Evolutionary conservation across 1,140 invertebrate species (phyloP).

Genomic region (Aphelenchoides besseyi): DNA sequence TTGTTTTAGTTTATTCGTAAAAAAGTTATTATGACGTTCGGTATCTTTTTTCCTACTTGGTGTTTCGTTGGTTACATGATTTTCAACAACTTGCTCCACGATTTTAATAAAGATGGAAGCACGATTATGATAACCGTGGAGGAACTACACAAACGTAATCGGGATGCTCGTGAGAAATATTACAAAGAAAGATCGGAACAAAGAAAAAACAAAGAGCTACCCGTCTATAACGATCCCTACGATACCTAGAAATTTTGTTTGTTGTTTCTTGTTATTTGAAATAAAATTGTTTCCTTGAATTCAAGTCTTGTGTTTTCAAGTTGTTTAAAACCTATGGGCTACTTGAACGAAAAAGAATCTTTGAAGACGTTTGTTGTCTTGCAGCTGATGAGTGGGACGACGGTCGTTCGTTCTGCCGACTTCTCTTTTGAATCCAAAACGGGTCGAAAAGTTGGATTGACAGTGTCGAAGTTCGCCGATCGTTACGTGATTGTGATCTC

Average conservation of each 20-base stretch:
- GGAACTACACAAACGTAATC: conserved; percentile 27
- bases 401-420: background rate
- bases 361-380: background rate
- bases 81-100: conserved; percentile 39
- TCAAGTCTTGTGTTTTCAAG: conserved; percentile 10
- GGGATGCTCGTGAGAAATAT: conserved; percentile 22
- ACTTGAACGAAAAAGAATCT: conserved; percentile 4
- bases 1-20: conserved; percentile 45
- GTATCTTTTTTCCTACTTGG: conserved; percentile 49
- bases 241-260: background rate
- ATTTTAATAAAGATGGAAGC: conserved; percentile 40
- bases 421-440: conserved; percentile 15
- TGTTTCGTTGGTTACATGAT: conserved; percentile 39
- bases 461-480: conserved; percentile 20
- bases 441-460: conserved; percentile 20
- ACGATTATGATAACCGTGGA: conserved; percentile 27
- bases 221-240: background rate
- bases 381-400: background rate
- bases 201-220: background rate
- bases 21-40: conserved; percentile 41
- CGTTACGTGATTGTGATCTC: conserved; percentile 21
- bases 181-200: background rate
- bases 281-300: conserved; percentile 31
- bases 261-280: conserved; percentile 23
- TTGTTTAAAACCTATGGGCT: conserved; percentile 4